Base-by-base conservation (phyloP, 2,113 vertebrate genomes). In the Sylvia atricapilla region DNA sequence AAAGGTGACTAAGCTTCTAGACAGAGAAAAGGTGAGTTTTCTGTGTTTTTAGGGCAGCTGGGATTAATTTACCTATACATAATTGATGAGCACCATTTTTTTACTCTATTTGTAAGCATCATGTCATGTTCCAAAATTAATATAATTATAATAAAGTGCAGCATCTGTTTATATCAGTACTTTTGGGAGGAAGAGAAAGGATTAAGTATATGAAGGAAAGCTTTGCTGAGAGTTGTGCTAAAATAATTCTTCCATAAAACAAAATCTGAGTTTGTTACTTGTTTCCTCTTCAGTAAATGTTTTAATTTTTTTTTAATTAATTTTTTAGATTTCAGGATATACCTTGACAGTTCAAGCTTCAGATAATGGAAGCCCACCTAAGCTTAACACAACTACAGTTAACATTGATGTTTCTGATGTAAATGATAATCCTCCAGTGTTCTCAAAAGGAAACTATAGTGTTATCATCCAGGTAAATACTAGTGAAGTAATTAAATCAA, bases 341-440 rank as follows among this genome's bases (percentile, higher is more conserved):
- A 99, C 99, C 3, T 98, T 99, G 95, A 99, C 95, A 5, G 97
- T 99, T 88, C 97, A 98, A 83, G 99, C 99, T 37, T 97, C 98
- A 25, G 99, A 99, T 96, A 99, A 98, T 10, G 99, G 99, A 69
- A 97, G 62, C 39, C 99, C 98, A 3, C 96, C 98, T 59, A 98
- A 98, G 78, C 96, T 96, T 94, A 99, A 98, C 97, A 99, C 96
- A 3, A 97, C 98, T 58, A 97, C 98, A 7, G 98, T 99, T 95
- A 99, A n/a, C 97, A 99, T 99, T 13, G 99, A 99, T 90, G 99
- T 99, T 94, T 99, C 99, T 3, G 99, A 99, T 58, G 98, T 99
- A 95, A 99, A 99, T 17, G 99, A 99, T 97, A 99, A 99, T 64
- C 98, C 99, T 6, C 99, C 99, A 0, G 74, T 98, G 59, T 99